Evolutionary conservation across 2,888 invertebrate genomes (phyloP).

Genomic region (Hyposoter dolosus): DNA sequence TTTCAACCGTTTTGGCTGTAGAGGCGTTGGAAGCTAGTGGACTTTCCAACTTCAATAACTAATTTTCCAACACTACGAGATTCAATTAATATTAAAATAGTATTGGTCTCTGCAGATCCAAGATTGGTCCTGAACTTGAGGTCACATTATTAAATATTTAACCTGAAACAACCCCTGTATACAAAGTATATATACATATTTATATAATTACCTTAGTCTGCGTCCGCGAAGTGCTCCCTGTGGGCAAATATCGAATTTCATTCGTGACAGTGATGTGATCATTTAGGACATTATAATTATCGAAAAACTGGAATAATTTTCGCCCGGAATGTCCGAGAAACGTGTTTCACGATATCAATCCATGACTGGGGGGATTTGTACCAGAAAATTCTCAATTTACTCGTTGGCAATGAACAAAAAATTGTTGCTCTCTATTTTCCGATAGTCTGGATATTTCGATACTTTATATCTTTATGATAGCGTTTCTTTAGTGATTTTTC

Average conservation of each 20-base stretch:
- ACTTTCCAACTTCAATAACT: neutral
- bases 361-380: neutral
- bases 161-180: neutral
- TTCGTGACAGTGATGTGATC: conserved; percentile 14
- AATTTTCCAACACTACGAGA: neutral
- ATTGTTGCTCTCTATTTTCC: neutral
- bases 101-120: neutral
- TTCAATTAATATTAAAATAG: neutral
- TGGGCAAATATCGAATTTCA: conserved; percentile 22
- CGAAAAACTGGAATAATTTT: neutral
- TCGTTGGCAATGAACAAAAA: neutral
- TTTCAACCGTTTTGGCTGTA: neutral
- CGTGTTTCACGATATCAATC: neutral
- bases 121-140: neutral
- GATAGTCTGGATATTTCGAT: neutral
- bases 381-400: neutral
- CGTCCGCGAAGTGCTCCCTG: conserved; percentile 27
- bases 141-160: neutral
- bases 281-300: conserved; percentile 22
- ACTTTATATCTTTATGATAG: neutral
- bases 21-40: neutral
- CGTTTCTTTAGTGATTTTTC: neutral
- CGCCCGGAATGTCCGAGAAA: neutral
- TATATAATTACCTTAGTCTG: conserved; percentile 44
- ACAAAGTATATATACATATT: conserved; percentile 16